Evolutionary conservation across 1,140 invertebrate genomes (phyloP).

Genomic region (Oryzaephilus surinamensis): DNA sequence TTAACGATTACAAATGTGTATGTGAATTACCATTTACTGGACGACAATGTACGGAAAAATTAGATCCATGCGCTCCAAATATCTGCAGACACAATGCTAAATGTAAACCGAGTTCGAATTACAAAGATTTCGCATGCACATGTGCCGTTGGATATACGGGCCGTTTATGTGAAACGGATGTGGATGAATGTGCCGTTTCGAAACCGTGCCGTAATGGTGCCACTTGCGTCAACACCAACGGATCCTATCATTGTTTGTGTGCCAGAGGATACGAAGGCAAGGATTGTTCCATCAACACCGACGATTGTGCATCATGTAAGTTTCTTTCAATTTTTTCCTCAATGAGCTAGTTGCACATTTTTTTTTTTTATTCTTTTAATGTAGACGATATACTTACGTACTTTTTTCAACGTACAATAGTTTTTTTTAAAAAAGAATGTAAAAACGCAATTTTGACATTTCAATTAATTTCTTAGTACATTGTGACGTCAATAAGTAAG

Average conservation of each 20-base stretch:
- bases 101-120: slow-evolving; percentile 80
- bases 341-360: too few relatives aligned
- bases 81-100: slow-evolving; percentile 73
- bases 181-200: slow-evolving; percentile 71
- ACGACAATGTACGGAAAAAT: slow-evolving; percentile 66
- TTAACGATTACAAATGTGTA: slow-evolving; percentile 83
- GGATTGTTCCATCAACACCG: too few relatives aligned
- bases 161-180: slow-evolving; percentile 73
- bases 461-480: too few relatives aligned
- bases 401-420: too few relatives aligned
- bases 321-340: too few relatives aligned
- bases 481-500: too few relatives aligned
- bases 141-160: slow-evolving; percentile 81
- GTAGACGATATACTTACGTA: too few relatives aligned
- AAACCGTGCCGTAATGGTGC: slow-evolving; percentile 80
- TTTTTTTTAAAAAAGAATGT: too few relatives aligned
- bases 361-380: too few relatives aligned
- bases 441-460: too few relatives aligned
- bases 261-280: slow-evolving; percentile 92
- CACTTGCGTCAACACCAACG: slow-evolving; percentile 77
- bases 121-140: slow-evolving; percentile 77
- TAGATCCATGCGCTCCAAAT: slow-evolving; percentile 80
- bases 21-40: slow-evolving; percentile 79
- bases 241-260: too few relatives aligned
- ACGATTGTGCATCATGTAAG: too few relatives aligned